Conservation (phyloP, 2,888 invertebrate species). For the Andrena dorsata region DNA sequence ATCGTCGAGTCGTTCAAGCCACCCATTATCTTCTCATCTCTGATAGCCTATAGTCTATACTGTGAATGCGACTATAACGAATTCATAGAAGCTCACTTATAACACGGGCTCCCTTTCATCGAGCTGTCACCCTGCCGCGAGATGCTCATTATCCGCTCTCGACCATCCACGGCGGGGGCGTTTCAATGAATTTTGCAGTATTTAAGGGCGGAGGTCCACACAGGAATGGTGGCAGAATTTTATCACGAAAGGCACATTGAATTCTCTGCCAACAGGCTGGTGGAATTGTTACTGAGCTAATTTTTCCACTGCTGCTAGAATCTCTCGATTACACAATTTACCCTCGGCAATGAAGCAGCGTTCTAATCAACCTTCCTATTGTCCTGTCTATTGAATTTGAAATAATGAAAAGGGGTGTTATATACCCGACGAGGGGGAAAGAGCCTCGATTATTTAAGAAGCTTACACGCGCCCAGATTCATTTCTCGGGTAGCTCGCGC, state of each 20-base stretch:
- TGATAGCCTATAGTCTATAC: neutral
- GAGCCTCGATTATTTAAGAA: neutral
- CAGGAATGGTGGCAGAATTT: slow-evolving; percentile 14
- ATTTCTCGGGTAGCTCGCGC: neutral
- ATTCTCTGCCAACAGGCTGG: slow-evolving; percentile 13
- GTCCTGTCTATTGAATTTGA: neutral
- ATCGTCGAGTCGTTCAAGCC: neutral
- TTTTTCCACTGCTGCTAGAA: neutral
- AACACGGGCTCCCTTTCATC: neutral
- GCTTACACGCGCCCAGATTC: neutral
- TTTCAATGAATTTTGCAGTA: neutral
- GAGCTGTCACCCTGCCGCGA: neutral
- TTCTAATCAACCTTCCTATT: neutral
- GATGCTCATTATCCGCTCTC: neutral
- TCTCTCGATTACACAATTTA: neutral
- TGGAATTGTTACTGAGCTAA: neutral
- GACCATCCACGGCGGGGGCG: neutral
- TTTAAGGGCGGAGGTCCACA: neutral
- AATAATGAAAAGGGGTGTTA: neutral
- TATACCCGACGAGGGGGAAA: no score
- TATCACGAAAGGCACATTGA: slow-evolving; percentile 12
- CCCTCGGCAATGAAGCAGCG: no score
- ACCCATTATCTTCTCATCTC: neutral
- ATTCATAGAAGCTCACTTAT: slow-evolving; percentile 1
- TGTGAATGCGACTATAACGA: neutral